Percentiles rank a stretch among this genome's conserved stretches.
Evolutionary conservation across 2,797 vertebrate species (phyloP).

Genomic region (Huso huso): DNA sequence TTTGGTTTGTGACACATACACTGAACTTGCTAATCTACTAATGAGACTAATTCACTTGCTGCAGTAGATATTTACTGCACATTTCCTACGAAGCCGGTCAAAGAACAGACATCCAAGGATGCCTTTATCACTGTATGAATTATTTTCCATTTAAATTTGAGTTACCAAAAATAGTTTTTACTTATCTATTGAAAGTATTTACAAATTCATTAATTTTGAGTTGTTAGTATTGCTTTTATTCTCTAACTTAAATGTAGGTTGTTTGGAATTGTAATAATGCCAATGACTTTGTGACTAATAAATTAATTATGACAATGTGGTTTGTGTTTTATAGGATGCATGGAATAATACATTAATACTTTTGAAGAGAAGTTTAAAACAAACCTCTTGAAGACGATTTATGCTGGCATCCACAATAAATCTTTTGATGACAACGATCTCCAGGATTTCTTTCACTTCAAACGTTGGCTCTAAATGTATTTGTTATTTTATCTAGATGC

Average conservation of each 20-base stretch:
- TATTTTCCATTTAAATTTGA: too few relatives aligned
- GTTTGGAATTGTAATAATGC: too few relatives aligned
- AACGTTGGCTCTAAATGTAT: conserved; percentile 51
- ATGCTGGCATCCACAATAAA: conserved; percentile 44
- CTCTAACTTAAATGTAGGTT: too few relatives aligned
- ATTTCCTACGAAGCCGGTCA: conserved; percentile 45
- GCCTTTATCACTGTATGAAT: conserved; percentile 47
- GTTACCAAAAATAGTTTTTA: too few relatives aligned
- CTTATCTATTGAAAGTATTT: too few relatives aligned
- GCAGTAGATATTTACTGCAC: conserved; percentile 52
- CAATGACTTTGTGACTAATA: too few relatives aligned
- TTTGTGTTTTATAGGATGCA: conserved; percentile 38
- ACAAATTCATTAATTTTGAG: too few relatives aligned
- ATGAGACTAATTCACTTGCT: conserved; percentile 41
- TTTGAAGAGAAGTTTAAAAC: conserved; percentile 48
- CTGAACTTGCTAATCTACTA: conserved; percentile 48
- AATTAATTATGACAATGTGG: too few relatives aligned
- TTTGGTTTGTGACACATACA: conserved; percentile 53
- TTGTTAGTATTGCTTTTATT: too few relatives aligned
- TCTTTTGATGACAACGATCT: conserved; percentile 48
- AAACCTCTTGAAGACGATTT: conserved; percentile 46
- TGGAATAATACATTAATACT: conserved; percentile 51
- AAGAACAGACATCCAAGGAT: conserved; percentile 49
- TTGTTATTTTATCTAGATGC: not conserved
- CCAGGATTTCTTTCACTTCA: conserved; percentile 54